phyloP scores from a whole-genome alignment of 2,888 invertebrate species.

The Coelopa pilipes region DNA sequence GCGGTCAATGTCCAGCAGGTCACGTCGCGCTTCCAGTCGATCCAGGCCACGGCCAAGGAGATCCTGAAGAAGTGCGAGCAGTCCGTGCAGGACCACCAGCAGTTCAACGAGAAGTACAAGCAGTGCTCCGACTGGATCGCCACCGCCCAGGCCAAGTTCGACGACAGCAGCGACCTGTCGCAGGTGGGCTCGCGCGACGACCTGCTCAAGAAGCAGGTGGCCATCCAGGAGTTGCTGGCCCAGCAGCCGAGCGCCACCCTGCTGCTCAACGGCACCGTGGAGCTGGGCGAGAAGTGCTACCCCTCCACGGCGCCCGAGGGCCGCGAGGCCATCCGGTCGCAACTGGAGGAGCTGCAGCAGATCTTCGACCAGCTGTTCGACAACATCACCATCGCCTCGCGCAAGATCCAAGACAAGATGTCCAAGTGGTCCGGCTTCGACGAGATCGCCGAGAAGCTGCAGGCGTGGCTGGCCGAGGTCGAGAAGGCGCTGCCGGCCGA shows the following conservation, averaged over 20 bases:
- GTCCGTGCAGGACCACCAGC: conserved; percentile 82
- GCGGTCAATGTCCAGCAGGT: conserved; percentile 90
- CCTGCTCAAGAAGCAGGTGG: conserved; percentile 76
- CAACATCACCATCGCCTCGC: conserved; percentile 79
- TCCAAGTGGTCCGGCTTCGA: conserved; percentile 91
- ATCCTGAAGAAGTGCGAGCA: conserved; percentile 92
- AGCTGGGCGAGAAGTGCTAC: conserved; percentile 88
- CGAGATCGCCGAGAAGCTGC: conserved; percentile 82
- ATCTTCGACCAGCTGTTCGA: conserved; percentile 85
- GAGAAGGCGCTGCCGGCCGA: conserved; percentile 82
- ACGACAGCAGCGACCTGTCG: conserved; percentile 73
- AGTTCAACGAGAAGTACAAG: conserved; percentile 84
- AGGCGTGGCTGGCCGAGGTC: conserved; percentile 81
- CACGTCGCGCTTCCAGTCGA: conserved; percentile 88
- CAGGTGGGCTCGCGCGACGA: conserved; percentile 76
- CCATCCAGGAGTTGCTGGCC: conserved; percentile 77
- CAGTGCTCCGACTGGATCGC: conserved; percentile 85
- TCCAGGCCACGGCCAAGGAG: conserved; percentile 89
- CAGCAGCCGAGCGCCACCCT: conserved; percentile 81
- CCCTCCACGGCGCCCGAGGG: conserved; percentile 88
- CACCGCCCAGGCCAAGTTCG: conserved; percentile 78
- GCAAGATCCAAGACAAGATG: conserved; percentile 84
- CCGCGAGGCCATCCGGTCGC: conserved; percentile 83
- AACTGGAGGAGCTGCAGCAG: conserved; percentile 85
- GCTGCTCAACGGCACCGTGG: conserved; percentile 84